Evolutionary conservation across 2,113 vertebrate species (phyloP).

Genomic region (Microcebus tavaratra): DNA sequence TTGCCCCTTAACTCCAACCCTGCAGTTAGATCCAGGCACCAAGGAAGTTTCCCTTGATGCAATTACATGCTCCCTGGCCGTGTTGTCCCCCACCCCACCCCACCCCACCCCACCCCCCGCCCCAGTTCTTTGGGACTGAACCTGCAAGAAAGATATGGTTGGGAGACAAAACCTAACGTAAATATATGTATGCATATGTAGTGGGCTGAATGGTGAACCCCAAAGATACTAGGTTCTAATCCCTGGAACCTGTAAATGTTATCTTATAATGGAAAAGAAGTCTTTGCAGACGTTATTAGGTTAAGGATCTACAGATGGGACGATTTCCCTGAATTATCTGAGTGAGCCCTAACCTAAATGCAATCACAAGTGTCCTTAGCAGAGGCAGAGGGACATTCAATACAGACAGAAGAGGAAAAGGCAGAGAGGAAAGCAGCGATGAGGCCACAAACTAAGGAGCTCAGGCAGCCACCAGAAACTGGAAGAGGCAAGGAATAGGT

Average conservation of each 20-base stretch:
- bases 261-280: neutral
- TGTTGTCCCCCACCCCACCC: too few relatives aligned
- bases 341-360: neutral
- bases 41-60: neutral
- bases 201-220: neutral
- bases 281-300: neutral
- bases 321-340: neutral
- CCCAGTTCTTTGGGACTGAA: neutral
- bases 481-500: neutral
- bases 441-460: too few relatives aligned
- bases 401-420: neutral
- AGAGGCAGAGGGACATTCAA: neutral
- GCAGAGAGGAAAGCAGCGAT: neutral
- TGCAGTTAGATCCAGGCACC: neutral
- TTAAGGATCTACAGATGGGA: neutral
- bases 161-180: neutral
- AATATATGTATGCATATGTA: fast-evolving
- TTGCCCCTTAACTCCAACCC: neutral
- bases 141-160: neutral
- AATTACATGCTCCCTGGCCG: too few relatives aligned
- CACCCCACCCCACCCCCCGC: too few relatives aligned
- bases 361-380: neutral
- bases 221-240: neutral
- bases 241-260: neutral
- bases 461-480: neutral